These are phyloP conservation scores for Idaea aversata DNA, from an alignment of 2,888 invertebrate genomes.

Conservation along the genomic window DNA sequence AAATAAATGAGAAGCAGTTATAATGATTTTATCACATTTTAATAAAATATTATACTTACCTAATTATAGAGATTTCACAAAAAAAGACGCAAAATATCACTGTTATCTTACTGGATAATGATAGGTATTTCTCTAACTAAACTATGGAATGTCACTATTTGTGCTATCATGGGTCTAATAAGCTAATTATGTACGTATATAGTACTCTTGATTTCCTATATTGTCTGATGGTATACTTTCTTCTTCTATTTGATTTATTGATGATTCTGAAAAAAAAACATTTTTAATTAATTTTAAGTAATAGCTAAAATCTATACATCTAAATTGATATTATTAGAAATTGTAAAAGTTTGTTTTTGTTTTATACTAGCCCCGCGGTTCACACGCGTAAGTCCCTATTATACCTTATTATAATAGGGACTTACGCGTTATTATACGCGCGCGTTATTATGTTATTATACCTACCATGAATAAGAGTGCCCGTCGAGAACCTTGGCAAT, in stretches of 20 bases:
- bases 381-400: no score
- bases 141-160: background rate
- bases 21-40: background rate
- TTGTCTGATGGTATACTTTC: slow-evolving; percentile 10
- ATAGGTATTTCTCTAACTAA: background rate
- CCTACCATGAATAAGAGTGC: slow-evolving; percentile 42
- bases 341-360: no score
- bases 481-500: slow-evolving; percentile 48
- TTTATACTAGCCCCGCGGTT: no score
- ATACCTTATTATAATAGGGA: no score
- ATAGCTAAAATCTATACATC: no score
- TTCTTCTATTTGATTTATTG: slow-evolving; percentile 15
- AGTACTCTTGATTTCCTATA: background rate
- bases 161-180: background rate
- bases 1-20: no score
- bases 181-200: background rate
- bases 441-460: no score
- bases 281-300: background rate
- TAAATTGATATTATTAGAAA: no score
- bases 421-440: no score
- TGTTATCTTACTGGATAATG: background rate
- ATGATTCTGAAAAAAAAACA: slow-evolving; percentile 14
- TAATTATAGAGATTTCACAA: background rate
- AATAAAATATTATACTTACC: background rate
- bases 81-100: background rate